Conservation (phyloP, 2,113 vertebrate species). For the Cyrtonyx montezumae region DNA sequence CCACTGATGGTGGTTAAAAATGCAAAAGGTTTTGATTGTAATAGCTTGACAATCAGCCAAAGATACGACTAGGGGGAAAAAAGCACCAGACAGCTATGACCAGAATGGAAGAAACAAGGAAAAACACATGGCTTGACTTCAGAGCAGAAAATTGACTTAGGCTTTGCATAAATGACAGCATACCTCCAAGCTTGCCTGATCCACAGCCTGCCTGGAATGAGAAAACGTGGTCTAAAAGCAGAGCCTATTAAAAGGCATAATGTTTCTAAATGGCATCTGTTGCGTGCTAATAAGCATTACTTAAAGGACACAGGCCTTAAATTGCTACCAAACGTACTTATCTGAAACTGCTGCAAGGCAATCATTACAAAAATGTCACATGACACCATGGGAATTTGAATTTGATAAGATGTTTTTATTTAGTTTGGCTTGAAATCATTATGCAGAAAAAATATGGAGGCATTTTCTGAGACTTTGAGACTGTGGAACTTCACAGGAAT, state of each 20-base stretch:
- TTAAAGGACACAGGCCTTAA: conserved; percentile 67
- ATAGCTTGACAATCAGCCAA: conserved; percentile 35
- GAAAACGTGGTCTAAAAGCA: conserved; percentile 35
- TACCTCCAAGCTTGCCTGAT: conserved; percentile 47
- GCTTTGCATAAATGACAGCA: conserved; percentile 33
- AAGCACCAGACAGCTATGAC: conserved; percentile 46
- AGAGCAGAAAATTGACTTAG: conserved; percentile 71
- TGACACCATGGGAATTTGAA: conserved; percentile 43
- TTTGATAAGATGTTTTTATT: conserved; percentile 48
- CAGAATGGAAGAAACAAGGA: conserved; percentile 13
- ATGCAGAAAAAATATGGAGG: background rate
- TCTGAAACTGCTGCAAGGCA: conserved; percentile 23
- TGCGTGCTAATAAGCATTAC: conserved; percentile 48
- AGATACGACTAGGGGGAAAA: conserved; percentile 14
- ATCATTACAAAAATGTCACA: conserved; percentile 15
- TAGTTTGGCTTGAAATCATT: conserved; percentile 17
- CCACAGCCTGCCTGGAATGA: conserved; percentile 30
- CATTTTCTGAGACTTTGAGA: conserved; percentile 34
- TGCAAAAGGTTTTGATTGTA: conserved; percentile 41
- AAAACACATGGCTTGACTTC: conserved; percentile 51
- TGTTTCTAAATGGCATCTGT: conserved; percentile 61
- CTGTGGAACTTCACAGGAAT: conserved; percentile 44
- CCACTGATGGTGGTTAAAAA: conserved; percentile 12
- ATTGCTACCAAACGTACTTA: conserved; percentile 51
- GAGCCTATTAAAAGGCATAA: conserved; percentile 53